Conservation (phyloP, 1,140 invertebrate species). For the Lycorma delicatula region DNA sequence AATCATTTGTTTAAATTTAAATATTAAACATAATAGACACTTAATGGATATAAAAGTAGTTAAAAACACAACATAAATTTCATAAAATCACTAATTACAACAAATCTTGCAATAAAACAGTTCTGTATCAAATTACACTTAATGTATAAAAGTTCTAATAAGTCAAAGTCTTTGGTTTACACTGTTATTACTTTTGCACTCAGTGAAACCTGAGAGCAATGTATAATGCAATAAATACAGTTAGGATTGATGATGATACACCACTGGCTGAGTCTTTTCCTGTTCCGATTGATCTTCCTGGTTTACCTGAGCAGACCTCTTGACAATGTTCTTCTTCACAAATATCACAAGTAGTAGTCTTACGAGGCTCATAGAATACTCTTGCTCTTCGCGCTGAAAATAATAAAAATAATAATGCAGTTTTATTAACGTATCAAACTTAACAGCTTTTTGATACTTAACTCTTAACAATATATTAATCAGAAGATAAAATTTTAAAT, state of each 20-base stretch:
- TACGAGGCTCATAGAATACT: slow-evolving; percentile 64
- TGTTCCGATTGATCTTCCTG: slow-evolving; percentile 13
- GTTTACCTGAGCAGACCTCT: slow-evolving; percentile 19
- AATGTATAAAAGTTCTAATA: too few relatives aligned
- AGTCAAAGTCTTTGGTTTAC: background rate
- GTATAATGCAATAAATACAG: background rate
- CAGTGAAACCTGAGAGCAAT: background rate
- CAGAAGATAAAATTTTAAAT: background rate
- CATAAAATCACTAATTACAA: too few relatives aligned
- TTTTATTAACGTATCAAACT: background rate
- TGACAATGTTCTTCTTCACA: slow-evolving; percentile 63
- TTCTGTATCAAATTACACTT: too few relatives aligned
- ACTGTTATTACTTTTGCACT: background rate
- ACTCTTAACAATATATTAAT: background rate
- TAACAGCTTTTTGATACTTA: background rate
- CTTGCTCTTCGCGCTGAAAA: slow-evolving; percentile 56
- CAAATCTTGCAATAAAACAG: too few relatives aligned
- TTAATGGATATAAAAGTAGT: too few relatives aligned
- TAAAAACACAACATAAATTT: too few relatives aligned
- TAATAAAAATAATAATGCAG: background rate
- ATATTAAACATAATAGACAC: too few relatives aligned
- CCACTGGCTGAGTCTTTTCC: background rate
- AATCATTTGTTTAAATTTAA: too few relatives aligned
- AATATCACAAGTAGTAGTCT: slow-evolving; percentile 62
- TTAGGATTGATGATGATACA: background rate